Evolutionary conservation across 2,797 vertebrate genomes (phyloP).

Genomic region (Chiroxiphia lanceolata): DNA sequence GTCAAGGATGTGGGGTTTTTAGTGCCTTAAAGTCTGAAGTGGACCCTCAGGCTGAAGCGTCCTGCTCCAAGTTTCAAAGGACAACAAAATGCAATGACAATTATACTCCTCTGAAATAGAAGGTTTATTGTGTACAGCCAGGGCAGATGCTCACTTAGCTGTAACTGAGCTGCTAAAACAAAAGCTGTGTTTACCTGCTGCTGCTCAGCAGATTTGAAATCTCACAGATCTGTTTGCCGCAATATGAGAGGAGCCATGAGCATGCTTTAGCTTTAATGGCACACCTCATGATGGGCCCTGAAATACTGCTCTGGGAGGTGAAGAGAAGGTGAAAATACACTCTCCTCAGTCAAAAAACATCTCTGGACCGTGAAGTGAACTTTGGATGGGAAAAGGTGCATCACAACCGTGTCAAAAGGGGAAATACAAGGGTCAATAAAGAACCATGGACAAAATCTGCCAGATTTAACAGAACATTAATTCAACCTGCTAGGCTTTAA

Average conservation of each 20-base stretch:
- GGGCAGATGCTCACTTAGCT: slow-evolving; percentile 55
- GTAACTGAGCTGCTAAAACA: slow-evolving; percentile 65
- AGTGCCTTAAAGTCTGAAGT: slow-evolving; percentile 44
- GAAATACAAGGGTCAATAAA: slow-evolving; percentile 8
- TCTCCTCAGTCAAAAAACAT: neutral
- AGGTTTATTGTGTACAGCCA: slow-evolving; percentile 59
- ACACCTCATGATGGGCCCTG: neutral
- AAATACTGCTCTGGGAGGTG: slow-evolving; percentile 28
- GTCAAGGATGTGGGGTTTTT: neutral
- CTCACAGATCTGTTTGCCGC: slow-evolving; percentile 3
- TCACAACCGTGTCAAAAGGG: neutral
- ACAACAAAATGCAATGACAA: slow-evolving; percentile 42
- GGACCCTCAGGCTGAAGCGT: slow-evolving; percentile 23
- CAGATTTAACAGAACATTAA: slow-evolving; percentile 58
- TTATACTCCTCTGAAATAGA: slow-evolving; percentile 48
- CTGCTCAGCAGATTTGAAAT: slow-evolving; percentile 32
- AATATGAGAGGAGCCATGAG: neutral
- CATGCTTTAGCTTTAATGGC: neutral
- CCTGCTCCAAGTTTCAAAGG: slow-evolving; percentile 48
- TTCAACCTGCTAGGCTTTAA: slow-evolving; percentile 31
- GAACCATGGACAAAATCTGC: slow-evolving; percentile 15
- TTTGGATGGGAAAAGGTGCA: slow-evolving; percentile 9
- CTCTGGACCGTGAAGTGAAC: slow-evolving; percentile 28
- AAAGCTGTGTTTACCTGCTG: slow-evolving; percentile 63
- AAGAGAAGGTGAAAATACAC: slow-evolving; percentile 30